These are phyloP conservation scores for Phymatocera aterrima DNA, from an alignment of 2,888 invertebrate species.

Conservation along the genomic window DNA sequence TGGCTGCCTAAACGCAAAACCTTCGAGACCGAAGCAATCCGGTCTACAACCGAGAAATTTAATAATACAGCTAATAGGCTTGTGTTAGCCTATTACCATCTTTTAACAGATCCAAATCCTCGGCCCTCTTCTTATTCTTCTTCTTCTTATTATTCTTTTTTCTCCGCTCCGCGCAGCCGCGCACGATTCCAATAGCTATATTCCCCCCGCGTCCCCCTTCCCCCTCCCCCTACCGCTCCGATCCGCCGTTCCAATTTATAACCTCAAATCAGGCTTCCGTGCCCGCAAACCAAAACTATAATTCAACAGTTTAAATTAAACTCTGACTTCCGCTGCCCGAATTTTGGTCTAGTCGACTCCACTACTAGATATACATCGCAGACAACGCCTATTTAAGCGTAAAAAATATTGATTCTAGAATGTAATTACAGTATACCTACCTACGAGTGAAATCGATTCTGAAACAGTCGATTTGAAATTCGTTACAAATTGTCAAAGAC, in stretches of 20 bases:
- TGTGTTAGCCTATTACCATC: constrained; percentile 68
- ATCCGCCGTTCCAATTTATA: neutral
- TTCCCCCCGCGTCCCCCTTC: neutral
- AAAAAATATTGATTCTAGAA: no score
- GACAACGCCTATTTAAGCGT: no score
- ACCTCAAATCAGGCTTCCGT: neutral
- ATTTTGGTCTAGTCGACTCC: no score
- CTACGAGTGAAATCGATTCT: no score
- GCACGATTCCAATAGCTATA: neutral
- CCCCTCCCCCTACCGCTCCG: neutral
- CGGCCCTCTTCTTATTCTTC: neutral
- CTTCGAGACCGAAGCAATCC: constrained; percentile 57
- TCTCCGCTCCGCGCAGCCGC: neutral
- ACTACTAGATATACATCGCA: no score
- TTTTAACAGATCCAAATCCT: constrained; percentile 37
- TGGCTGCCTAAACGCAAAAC: constrained; percentile 74
- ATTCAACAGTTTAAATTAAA: neutral
- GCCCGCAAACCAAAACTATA: neutral
- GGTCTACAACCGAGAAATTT: constrained; percentile 71
- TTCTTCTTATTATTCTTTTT: neutral
- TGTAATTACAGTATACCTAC: no score
- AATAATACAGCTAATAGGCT: constrained; percentile 74
- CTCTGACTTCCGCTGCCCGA: neutral
- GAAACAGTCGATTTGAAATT: no score
- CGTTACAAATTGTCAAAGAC: no score